Conservation (phyloP, 2,888 invertebrate genomes). For the Ochlodes sylvanus region DNA sequence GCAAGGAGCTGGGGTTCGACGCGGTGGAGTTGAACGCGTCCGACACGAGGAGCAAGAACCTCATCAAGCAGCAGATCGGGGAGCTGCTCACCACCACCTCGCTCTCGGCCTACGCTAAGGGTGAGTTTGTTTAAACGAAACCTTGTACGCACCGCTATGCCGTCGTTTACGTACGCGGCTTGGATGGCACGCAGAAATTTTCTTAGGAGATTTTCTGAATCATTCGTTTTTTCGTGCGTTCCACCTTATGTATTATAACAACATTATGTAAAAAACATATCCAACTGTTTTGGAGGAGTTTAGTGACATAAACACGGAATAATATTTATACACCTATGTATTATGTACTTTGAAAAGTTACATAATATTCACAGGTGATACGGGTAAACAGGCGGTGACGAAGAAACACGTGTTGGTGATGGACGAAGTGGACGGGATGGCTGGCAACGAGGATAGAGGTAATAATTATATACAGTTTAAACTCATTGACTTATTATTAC, state of each 20-base stretch:
- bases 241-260: no score
- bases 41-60: conserved; percentile 95
- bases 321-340: not conserved
- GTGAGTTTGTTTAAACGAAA: no score
- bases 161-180: no score
- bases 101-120: conserved; percentile 88
- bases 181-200: no score
- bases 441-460: conserved; percentile 98
- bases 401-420: conserved; percentile 97
- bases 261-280: no score
- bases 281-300: no score
- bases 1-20: conserved; percentile 95
- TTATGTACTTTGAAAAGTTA: not conserved
- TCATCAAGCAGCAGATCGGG: conserved; percentile 93
- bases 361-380: conserved; percentile 59
- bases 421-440: conserved; percentile 99
- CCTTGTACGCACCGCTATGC: no score
- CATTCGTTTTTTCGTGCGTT: no score
- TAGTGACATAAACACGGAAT: no score
- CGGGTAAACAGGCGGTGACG: conserved; percentile 81
- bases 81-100: conserved; percentile 92
- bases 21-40: conserved; percentile 98
- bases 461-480: conserved; percentile 19
- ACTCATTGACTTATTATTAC: no score
- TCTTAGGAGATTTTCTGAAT: no score